Base-by-base conservation (phyloP, 2,797 vertebrate species). In the Heliangelus exortis region DNA sequence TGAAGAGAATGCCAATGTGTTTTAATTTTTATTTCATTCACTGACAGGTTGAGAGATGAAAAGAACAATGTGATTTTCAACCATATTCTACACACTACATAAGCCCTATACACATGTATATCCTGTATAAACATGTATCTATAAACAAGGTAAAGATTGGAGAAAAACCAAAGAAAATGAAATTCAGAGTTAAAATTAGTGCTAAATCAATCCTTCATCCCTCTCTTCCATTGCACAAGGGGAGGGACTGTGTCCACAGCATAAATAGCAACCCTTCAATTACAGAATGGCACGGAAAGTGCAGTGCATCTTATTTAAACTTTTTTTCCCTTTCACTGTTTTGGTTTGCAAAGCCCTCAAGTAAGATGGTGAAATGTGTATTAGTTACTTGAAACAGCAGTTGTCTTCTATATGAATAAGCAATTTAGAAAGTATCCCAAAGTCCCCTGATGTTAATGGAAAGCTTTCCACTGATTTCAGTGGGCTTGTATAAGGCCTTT, bases 11-110 rank as follows among this genome's bases (percentile, higher is more conserved):
- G 55, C 39, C 81, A 88, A 39, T 67, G 73, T 26, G 33, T 93
- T 93, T 93, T 91, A 91, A 73, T 79, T 83, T 95, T 92, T 89
- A 58, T 57, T 90, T 94, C 15, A 31, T 74, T 76, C 33, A 45
- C 69, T 81, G 61, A 55, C 82, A 92, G 54, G 21, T 45, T 3
- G 4, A 77, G 48, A 67, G 29, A 77, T n/a, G 25, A 80, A 78
- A 89, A 76, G 15, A 11, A 4, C 9, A 7, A 29, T 23, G 47
- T 61, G 31, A 73, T 93, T 39, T 84, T 90, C 51, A 25, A 51
- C 55, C 18, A 29, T 36, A 72, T 43, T 84, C 71, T 74, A 55
- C 57, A 53, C 76, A 45, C 25, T 18, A 11, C 6, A 10, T 73
- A 84, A 87, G 11, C 48, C 36, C 43, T 73, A 23, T 31, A 66